Conservation (phyloP, 2,888 invertebrate species). For the Heliconius erato region DNA sequence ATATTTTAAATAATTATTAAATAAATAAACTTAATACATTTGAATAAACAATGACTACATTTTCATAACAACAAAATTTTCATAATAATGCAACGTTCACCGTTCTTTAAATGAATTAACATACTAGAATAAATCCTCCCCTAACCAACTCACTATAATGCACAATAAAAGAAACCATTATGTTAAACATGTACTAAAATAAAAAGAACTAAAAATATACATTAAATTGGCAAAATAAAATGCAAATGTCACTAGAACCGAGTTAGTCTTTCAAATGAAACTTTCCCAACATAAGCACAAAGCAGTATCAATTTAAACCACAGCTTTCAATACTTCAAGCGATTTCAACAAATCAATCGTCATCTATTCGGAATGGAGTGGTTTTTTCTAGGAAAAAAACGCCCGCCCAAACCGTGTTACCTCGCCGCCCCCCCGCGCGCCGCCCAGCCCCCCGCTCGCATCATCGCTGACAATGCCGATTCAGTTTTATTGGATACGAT, state of each 20-base stretch:
- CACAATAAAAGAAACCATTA: not conserved
- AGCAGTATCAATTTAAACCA: conserved; percentile 23
- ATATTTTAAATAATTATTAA: not conserved
- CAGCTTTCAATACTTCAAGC: conserved; percentile 33
- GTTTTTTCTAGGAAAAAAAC: conserved; percentile 78
- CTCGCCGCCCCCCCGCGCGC: conserved; percentile 55
- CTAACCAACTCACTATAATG: not conserved
- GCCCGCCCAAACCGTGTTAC: conserved; percentile 84
- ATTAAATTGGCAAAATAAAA: not conserved
- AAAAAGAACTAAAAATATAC: not conserved
- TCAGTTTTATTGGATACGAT: conserved; percentile 81
- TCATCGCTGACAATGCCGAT: conserved; percentile 81
- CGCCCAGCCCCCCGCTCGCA: conserved; percentile 61
- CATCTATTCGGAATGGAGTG: conserved; percentile 65
- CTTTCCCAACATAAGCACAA: conserved; percentile 7
- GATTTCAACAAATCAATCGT: conserved; percentile 73
- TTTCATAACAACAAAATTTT: not conserved
- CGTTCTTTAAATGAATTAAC: not conserved
- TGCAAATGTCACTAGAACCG: too few species aligned
- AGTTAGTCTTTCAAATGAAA: not conserved
- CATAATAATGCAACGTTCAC: not conserved
- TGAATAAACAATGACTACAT: not conserved
- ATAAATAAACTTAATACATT: not conserved
- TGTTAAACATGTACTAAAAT: not conserved
- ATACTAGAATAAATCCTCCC: not conserved